Evolutionary conservation across 2,113 vertebrate genomes (phyloP).

Genomic region (Galbula dea): DNA sequence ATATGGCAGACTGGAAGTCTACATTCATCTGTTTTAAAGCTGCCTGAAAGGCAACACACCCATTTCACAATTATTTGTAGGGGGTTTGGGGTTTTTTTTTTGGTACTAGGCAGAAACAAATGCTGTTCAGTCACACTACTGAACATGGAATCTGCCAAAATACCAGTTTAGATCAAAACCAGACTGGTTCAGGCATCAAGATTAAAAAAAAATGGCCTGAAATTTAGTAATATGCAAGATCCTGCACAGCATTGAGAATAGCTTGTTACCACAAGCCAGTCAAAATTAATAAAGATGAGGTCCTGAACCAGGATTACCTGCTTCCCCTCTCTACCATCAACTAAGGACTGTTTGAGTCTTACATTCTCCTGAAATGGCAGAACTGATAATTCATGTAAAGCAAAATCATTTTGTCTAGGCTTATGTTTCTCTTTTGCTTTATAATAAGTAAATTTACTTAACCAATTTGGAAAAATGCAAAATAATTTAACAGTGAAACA

Average conservation of each 20-base stretch:
- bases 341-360: neutral
- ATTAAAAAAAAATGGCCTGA: neutral
- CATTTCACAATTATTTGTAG: neutral
- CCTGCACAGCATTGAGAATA: neutral
- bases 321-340: neutral
- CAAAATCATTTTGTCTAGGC: neutral
- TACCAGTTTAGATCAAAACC: neutral
- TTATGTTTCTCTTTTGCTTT: neutral
- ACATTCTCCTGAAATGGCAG: neutral
- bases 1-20: neutral
- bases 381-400: neutral
- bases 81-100: neutral
- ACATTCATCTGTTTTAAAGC: neutral
- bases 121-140: neutral
- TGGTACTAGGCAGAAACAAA: neutral
- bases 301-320: neutral
- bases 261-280: neutral
- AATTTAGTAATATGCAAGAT: neutral
- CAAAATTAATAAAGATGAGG: neutral
- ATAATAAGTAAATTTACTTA: neutral
- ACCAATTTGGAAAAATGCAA: neutral
- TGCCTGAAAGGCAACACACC: neutral
- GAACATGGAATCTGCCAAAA: neutral
- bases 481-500: neutral
- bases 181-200: neutral